Percentiles rank a stretch among this genome's conserved stretches.
phyloP scores from a whole-genome alignment of 1,140 invertebrate species.

The Pygmarrhopalites habei region DNA sequence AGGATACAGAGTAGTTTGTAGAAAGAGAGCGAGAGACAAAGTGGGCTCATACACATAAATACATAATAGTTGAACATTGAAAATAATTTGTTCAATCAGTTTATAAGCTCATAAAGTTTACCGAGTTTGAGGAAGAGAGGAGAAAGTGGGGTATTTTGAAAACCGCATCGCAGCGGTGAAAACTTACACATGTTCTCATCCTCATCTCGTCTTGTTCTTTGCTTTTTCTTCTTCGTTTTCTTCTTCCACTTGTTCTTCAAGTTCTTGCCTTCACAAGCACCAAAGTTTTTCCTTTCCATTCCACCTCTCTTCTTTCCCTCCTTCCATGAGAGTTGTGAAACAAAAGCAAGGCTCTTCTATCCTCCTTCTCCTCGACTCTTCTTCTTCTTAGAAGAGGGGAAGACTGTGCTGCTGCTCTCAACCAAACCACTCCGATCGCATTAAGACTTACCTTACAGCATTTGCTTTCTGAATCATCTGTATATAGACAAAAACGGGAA shows the following conservation, averaged over 20 bases:
- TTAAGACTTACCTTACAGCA: too few species aligned
- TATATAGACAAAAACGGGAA: too few species aligned
- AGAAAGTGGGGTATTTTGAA: conserved; percentile 21
- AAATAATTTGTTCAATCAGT: conserved; percentile 27
- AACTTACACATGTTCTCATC: conserved; percentile 20
- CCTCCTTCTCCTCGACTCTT: too few species aligned
- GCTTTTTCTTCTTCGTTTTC: neutral
- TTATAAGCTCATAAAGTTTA: conserved; percentile 26
- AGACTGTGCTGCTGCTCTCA: too few species aligned
- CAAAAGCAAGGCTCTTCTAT: too few species aligned
- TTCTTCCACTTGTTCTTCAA: neutral
- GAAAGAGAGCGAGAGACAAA: too few species aligned
- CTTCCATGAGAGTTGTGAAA: too few species aligned
- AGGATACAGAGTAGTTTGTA: too few species aligned
- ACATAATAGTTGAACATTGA: conserved; percentile 16
- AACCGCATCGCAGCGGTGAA: conserved; percentile 21
- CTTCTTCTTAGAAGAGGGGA: too few species aligned
- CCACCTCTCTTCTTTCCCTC: too few species aligned
- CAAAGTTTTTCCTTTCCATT: neutral
- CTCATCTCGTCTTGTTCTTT: neutral
- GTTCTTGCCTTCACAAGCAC: neutral
- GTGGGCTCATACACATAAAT: conserved; percentile 14
- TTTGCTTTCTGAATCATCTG: too few species aligned
- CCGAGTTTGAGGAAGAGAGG: conserved; percentile 6
- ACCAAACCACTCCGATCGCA: too few species aligned